Percentiles rank a stretch among this genome's conserved stretches.
Evolutionary conservation across 2,113 vertebrate genomes (phyloP).

Genomic region (Amblyopsis rosae): DNA sequence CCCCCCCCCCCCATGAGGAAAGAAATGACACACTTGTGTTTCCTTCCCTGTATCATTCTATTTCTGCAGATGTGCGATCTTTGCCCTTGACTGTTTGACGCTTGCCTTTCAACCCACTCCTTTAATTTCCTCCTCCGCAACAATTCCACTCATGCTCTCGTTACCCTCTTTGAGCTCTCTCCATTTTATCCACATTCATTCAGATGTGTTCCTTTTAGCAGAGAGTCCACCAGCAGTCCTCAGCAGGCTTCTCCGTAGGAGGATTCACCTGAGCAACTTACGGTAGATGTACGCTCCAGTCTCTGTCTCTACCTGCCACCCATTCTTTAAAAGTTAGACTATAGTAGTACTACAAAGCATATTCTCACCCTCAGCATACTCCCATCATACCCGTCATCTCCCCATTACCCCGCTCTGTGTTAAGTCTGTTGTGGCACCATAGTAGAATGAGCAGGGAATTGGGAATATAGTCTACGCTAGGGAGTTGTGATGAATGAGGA

Average conservation of each 20-base stretch:
- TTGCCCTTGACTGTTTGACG: no score
- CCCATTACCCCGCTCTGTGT: constrained; percentile 4
- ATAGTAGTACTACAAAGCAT: background rate
- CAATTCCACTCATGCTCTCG: background rate
- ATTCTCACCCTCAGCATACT: background rate
- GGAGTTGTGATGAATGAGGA: constrained; percentile 46
- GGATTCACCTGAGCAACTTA: background rate
- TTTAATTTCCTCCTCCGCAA: no score
- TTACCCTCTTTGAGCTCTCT: background rate
- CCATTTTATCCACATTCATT: background rate
- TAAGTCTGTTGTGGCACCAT: constrained; percentile 24
- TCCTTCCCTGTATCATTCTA: background rate
- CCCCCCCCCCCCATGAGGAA: constrained; percentile 30
- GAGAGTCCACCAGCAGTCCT: constrained; percentile 4
- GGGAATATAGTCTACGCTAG: constrained; percentile 32
- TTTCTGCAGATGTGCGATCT: background rate
- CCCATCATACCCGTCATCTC: background rate
- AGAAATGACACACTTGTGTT: constrained; percentile 30
- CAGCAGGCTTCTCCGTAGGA: background rate
- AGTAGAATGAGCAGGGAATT: constrained; percentile 31
- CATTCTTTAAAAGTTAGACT: constrained; percentile 12
- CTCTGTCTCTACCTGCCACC: background rate
- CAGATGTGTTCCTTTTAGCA: background rate
- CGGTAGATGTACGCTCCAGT: background rate
- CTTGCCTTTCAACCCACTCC: no score